phyloP scores from a whole-genome alignment of 2,113 vertebrate genomes.

The Lepus timidus region DNA sequence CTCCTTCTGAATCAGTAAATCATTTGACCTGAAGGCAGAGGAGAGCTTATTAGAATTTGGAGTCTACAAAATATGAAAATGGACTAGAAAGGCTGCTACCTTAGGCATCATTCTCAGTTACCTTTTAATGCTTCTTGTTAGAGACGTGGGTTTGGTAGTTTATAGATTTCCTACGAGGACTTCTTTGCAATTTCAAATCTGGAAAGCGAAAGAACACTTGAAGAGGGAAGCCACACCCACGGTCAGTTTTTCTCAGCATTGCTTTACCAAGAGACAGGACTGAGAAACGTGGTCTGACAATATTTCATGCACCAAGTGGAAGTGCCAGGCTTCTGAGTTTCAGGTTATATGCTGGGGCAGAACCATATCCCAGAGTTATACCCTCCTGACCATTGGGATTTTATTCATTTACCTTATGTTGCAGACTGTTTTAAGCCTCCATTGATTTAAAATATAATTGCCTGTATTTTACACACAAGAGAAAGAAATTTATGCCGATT shows the following conservation, averaged over 20 bases:
- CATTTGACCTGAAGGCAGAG: neutral
- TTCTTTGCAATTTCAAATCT: neutral
- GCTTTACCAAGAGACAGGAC: no score
- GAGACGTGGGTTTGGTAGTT: neutral
- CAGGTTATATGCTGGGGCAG: rapidly evolving
- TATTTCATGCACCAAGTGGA: neutral
- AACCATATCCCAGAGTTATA: rapidly evolving
- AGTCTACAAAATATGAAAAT: neutral
- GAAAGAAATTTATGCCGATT: neutral
- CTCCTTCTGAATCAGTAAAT: neutral
- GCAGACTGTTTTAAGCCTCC: neutral
- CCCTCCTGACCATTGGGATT: no score
- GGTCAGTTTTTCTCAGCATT: neutral
- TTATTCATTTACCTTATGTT: neutral
- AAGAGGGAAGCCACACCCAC: neutral
- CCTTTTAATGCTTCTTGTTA: neutral
- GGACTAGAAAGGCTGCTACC: neutral
- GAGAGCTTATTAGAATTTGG: neutral
- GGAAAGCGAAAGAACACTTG: neutral
- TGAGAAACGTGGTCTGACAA: no score
- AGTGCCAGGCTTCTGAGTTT: neutral
- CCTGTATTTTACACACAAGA: neutral
- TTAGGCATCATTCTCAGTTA: neutral
- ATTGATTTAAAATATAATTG: neutral
- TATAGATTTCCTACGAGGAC: neutral